phyloP scores from a whole-genome alignment of 2,113 vertebrate genomes.

The Amphilophus citrinellus region DNA sequence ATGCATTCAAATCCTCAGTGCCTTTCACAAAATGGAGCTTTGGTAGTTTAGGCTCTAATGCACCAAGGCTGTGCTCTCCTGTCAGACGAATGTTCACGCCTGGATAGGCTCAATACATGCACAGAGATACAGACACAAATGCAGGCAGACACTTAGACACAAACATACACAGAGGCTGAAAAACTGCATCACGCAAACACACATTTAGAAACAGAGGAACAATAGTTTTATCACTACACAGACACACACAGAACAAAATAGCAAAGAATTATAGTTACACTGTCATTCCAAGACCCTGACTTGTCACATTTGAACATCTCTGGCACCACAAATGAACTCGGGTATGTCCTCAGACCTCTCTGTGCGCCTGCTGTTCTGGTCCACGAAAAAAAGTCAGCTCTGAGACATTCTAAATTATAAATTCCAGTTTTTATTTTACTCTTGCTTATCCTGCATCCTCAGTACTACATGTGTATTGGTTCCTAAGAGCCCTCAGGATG shows the following conservation, averaged over 20 bases:
- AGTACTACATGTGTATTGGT: slow-evolving; percentile 39
- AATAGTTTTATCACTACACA: slow-evolving; percentile 16
- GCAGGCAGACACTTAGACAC: slow-evolving; percentile 28
- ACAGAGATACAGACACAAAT: slow-evolving; percentile 29
- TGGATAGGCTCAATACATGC: slow-evolving; percentile 24
- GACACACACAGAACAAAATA: neutral
- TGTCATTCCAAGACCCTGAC: neutral
- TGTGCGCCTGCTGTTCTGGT: slow-evolving; percentile 16
- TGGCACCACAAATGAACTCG: slow-evolving; percentile 25
- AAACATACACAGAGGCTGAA: slow-evolving; percentile 33
- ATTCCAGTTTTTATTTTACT: slow-evolving; percentile 38
- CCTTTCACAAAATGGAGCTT: slow-evolving; percentile 74
- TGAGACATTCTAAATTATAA: slow-evolving; percentile 37
- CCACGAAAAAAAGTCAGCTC: slow-evolving; percentile 26
- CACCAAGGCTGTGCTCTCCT: slow-evolving; percentile 63
- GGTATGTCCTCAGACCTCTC: slow-evolving; percentile 1
- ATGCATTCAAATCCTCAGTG: slow-evolving; percentile 56
- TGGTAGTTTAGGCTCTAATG: slow-evolving; percentile 67
- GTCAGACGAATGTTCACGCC: slow-evolving; percentile 72
- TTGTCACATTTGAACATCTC: slow-evolving; percentile 33
- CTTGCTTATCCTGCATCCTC: slow-evolving; percentile 32
- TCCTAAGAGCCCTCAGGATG: slow-evolving; percentile 30
- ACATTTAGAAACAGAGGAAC: neutral
- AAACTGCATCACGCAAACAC: slow-evolving; percentile 28
- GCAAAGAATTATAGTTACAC: neutral